These are phyloP conservation scores for Drosophila rhopaloa DNA, from an alignment of 1,140 invertebrate species.

Conservation along the genomic window DNA sequence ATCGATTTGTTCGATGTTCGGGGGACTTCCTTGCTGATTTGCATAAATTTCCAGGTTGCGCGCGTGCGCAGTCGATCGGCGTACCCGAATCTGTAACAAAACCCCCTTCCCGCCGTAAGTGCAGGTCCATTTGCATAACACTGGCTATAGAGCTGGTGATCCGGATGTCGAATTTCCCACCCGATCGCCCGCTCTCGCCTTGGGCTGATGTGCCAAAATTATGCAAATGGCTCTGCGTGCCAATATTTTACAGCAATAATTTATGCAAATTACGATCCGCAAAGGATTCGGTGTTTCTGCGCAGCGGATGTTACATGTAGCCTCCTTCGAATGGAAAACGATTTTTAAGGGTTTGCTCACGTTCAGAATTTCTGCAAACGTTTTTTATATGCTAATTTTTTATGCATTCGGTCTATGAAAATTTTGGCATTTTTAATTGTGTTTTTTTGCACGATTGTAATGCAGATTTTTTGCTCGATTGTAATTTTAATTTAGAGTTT, in stretches of 20 bases:
- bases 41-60: conserved; percentile 68
- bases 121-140: conserved; percentile 84
- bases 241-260: conserved; percentile 80
- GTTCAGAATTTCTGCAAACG: conserved; percentile 59
- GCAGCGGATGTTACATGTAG: conserved; percentile 72
- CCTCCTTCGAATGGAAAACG: conserved; percentile 20
- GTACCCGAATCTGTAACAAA: conserved; percentile 14
- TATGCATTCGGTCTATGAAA: conserved; percentile 28
- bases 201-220: conserved; percentile 64
- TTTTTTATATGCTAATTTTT: conserved; percentile 76
- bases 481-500: conserved; percentile 72
- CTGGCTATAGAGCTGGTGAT: conserved; percentile 49
- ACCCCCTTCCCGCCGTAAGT: conserved; percentile 36
- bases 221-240: conserved; percentile 66
- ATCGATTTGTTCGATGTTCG: conserved; percentile 61
- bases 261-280: conserved; percentile 71
- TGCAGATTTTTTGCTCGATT: conserved; percentile 79
- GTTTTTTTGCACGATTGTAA: conserved; percentile 77
- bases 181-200: conserved; percentile 32
- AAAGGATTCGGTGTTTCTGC: conserved; percentile 49
- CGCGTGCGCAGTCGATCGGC: conserved; percentile 60
- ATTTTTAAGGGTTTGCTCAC: conserved; percentile 58
- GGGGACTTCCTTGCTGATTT: conserved; percentile 60
- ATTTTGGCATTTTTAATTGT: conserved; percentile 74
- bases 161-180: conserved; percentile 32